A percentile compares a stretch with the other conserved stretches of the same genome.
Evolutionary conservation across 2,113 vertebrate species (phyloP).

Genomic region (Chitala chitala): DNA sequence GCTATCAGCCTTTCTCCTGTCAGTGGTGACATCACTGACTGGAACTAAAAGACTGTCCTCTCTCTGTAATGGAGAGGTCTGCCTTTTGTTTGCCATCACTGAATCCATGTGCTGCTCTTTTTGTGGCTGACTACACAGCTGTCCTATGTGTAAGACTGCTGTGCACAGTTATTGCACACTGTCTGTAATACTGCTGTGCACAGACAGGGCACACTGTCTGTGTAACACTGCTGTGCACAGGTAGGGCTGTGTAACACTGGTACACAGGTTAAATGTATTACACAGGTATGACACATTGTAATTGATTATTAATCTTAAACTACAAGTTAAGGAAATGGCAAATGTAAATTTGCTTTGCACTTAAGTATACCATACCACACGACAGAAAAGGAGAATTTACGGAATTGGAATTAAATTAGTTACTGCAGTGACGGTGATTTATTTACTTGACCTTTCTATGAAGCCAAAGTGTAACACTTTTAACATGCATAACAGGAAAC

Average conservation of each 20-base stretch:
- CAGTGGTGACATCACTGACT: not conserved
- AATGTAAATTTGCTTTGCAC: too few species aligned
- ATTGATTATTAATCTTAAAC: not conserved
- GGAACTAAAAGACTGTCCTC: not conserved
- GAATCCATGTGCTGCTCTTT: not conserved
- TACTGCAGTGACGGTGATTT: too few species aligned
- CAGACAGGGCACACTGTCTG: not conserved
- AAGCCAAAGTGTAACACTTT: not conserved
- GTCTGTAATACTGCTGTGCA: not conserved
- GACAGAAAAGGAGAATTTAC: too few species aligned
- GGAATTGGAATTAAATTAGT: too few species aligned
- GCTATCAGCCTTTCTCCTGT: constrained; percentile 8
- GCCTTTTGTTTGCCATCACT: not conserved
- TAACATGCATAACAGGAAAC: not conserved
- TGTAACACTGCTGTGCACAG: too few species aligned
- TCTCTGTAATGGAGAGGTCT: not conserved
- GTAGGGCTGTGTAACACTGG: too few species aligned
- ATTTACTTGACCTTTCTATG: too few species aligned
- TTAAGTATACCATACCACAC: too few species aligned
- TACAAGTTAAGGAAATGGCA: too few species aligned
- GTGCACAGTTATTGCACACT: not conserved
- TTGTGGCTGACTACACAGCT: not conserved
- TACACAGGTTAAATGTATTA: not conserved
- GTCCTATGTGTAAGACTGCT: not conserved
- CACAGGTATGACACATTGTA: not conserved